phyloP scores from a whole-genome alignment of 2,113 vertebrate genomes.

The Clinocottus analis region DNA sequence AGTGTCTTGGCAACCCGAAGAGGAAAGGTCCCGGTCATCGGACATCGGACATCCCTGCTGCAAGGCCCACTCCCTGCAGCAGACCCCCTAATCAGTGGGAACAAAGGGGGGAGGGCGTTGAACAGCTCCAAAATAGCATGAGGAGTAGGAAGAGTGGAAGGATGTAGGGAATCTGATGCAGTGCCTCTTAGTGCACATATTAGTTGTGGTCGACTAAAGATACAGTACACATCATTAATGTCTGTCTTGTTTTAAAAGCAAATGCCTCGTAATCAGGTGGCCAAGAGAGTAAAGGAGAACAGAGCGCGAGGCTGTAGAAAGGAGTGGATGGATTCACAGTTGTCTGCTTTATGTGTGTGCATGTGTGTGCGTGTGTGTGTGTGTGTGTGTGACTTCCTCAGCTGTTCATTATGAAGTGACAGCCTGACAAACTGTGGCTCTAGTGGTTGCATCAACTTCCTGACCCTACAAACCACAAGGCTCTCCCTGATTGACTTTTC shows the following conservation, averaged over 20 bases:
- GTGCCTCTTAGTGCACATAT: constrained; percentile 41
- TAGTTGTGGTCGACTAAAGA: constrained; percentile 19
- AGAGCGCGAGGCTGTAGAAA: constrained; percentile 1
- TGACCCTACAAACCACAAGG: constrained; percentile 67
- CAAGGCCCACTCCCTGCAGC: constrained; percentile 68
- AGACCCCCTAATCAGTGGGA: constrained; percentile 77
- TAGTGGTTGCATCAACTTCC: constrained; percentile 71
- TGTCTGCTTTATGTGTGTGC: background rate
- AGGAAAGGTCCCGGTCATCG: constrained; percentile 76
- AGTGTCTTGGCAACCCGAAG: constrained; percentile 68
- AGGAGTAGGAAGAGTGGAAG: constrained; percentile 69
- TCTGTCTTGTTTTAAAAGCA: constrained; percentile 8
- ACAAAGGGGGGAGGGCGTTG: constrained; percentile 74
- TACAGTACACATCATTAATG: constrained; percentile 13
- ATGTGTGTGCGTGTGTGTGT: constrained; percentile 20
- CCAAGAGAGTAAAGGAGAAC: background rate
- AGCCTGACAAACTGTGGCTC: constrained; percentile 73
- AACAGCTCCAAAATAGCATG: constrained; percentile 76
- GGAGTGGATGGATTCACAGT: background rate
- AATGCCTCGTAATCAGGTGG: constrained; percentile 4
- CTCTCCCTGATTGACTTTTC: constrained; percentile 71
- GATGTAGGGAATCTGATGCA: constrained; percentile 74
- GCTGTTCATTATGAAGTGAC: constrained; percentile 70
- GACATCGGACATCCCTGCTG: constrained; percentile 75
- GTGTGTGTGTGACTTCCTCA: constrained; percentile 53